Conservation (phyloP, 2,888 invertebrate genomes). For the Synanthedon myopaeformis region DNA sequence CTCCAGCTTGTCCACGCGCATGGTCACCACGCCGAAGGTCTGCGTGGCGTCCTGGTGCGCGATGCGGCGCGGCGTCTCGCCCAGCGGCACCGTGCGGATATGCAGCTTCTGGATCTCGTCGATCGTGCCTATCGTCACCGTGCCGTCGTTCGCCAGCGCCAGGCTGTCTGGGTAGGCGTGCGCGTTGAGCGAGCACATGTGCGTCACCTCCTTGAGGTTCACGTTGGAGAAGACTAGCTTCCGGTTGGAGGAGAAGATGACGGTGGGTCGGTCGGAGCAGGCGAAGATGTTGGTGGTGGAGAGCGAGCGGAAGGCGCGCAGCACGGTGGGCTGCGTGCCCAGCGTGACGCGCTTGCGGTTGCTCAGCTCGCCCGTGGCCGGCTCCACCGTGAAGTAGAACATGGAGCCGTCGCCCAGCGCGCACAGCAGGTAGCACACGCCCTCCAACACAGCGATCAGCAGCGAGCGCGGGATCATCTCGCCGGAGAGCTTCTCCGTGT, state of each 20-base stretch:
- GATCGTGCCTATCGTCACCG: constrained; percentile 95
- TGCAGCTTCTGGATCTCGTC: constrained; percentile 99
- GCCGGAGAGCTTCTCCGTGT: constrained; percentile 90
- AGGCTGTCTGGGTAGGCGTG: constrained; percentile 94
- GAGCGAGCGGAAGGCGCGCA: constrained; percentile 88
- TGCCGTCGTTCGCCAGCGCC: constrained; percentile 88
- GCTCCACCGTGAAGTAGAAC: constrained; percentile 93
- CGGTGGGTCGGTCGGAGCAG: constrained; percentile 97
- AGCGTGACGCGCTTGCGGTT: constrained; percentile 96
- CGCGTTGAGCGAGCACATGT: constrained; percentile 98
- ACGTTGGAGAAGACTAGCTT: constrained; percentile 99
- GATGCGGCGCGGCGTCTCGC: constrained; percentile 94
- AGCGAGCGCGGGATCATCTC: constrained; percentile 98
- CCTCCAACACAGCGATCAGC: constrained; percentile 93
- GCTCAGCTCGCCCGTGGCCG: constrained; percentile 76
- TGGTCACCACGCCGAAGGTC: constrained; percentile 94
- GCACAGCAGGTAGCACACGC: constrained; percentile 87
- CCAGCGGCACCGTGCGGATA: constrained; percentile 93
- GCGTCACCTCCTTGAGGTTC: constrained; percentile 92
- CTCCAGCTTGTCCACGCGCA: constrained; percentile 89
- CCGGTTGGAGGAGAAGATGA: constrained; percentile 99
- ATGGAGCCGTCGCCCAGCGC: constrained; percentile 98
- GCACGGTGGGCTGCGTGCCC: constrained; percentile 96
- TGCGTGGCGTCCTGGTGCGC: constrained; percentile 93
- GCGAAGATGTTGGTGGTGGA: constrained; percentile 98